These are phyloP conservation scores for Chirona hameri DNA, from an alignment of 2,888 invertebrate genomes.

Conservation along the genomic window DNA sequence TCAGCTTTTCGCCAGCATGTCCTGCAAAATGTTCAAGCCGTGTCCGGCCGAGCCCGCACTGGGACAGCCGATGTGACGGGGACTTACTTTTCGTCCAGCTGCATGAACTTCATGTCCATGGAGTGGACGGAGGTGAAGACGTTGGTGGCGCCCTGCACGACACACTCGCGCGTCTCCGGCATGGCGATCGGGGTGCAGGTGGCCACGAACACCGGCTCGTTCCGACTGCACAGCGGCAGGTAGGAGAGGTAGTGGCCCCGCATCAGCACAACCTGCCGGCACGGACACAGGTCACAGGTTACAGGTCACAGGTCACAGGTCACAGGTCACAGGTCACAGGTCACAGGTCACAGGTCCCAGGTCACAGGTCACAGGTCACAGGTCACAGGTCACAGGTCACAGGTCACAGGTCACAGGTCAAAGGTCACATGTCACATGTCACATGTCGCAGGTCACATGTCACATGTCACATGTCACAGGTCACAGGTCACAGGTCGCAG, in stretches of 20 bases:
- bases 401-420: too few relatives aligned
- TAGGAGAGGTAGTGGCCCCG: constrained; percentile 94
- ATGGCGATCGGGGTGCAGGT: constrained; percentile 96
- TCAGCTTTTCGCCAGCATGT: background rate
- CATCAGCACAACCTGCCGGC: constrained; percentile 85
- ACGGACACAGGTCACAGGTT: background rate
- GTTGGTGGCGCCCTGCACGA: constrained; percentile 76
- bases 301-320: too few relatives aligned
- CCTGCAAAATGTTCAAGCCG: background rate
- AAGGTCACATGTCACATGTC: too few relatives aligned
- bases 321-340: too few relatives aligned
- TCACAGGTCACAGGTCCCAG: too few relatives aligned
- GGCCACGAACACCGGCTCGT: constrained; percentile 95
- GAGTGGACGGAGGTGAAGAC: constrained; percentile 96
- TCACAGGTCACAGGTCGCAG: too few relatives aligned
- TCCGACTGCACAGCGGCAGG: constrained; percentile 86
- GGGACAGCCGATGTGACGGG: background rate
- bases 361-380: too few relatives aligned
- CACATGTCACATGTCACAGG: too few relatives aligned
- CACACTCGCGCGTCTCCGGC: constrained; percentile 78
- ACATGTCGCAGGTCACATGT: too few relatives aligned
- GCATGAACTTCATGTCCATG: constrained; percentile 97
- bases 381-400: too few relatives aligned
- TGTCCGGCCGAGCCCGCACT: background rate
- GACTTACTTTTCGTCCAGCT: constrained; percentile 65